phyloP scores from a whole-genome alignment of 2,797 vertebrate species.

The Martes flavigula region DNA sequence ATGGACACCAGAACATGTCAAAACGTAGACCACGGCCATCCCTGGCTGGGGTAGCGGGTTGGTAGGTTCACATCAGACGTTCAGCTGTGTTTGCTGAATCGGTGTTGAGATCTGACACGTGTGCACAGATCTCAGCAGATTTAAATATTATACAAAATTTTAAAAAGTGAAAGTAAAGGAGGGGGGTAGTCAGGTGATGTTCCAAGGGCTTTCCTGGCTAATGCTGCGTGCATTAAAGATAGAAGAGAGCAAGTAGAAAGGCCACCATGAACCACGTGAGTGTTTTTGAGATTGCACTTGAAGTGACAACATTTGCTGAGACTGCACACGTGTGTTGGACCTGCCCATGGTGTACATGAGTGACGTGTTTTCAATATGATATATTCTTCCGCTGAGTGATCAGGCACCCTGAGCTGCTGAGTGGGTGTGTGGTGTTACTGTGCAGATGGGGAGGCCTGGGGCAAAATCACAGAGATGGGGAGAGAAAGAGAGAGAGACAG shows the following conservation, averaged over 20 bases:
- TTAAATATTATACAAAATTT: background rate
- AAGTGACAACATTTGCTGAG: accelerated
- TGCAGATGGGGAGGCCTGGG: background rate
- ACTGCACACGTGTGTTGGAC: background rate
- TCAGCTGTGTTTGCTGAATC: background rate
- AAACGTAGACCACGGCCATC: background rate
- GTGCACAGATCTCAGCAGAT: background rate
- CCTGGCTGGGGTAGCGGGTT: accelerated
- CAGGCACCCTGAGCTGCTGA: accelerated
- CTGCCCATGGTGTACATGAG: accelerated
- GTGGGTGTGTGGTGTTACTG: accelerated
- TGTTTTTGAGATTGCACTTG: accelerated
- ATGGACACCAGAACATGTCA: background rate
- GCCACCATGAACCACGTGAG: accelerated
- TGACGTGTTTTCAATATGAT: accelerated
- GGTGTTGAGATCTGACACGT: background rate
- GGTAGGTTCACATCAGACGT: accelerated
- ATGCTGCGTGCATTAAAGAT: background rate
- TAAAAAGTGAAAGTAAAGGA: background rate
- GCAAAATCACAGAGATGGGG: background rate
- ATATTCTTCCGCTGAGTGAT: background rate
- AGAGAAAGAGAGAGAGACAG: background rate
- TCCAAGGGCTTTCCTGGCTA: no score
- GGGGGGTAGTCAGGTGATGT: accelerated
- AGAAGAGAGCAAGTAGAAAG: no score